Base-by-base conservation (phyloP, 2,113 vertebrate genomes). In the Glareola pratincola region DNA sequence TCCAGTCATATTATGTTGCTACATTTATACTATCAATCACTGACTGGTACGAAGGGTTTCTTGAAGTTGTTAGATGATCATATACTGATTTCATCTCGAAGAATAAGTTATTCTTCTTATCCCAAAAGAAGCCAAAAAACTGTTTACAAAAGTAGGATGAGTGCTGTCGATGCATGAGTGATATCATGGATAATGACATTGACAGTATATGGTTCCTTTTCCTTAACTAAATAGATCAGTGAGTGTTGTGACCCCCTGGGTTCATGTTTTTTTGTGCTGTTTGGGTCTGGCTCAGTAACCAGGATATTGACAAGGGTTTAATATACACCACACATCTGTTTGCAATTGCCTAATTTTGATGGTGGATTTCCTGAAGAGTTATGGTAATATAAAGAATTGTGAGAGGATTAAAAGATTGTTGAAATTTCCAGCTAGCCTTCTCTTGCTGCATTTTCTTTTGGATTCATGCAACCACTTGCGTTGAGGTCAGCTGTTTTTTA, bases 341-440 rank as follows among this genome's bases (percentile, higher is more conserved):
- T 15, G 9, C 90, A 88, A 75, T 97, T 93, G 86, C 71, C 73
- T 93, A 59, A 89, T 96, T 97, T 94, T 89, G 93, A 82, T 76
- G 68, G 62, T 95, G 64, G 85, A 71, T 94, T 96, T 95, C 97
- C 95, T 88, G 74, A 90, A 90, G 88, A 93, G 90, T 96, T 93
- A 89, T 76, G 48, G 77, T 88, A 94, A 92, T 85, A 92, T 51
- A n/a, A 90, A 83, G 91, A 94, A 93, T 71, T 68, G 88, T 82
- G 90, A 72, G 69, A 92, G 64, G 48, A 78, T 97, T 85, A 92
- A 76, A 96, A 96, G 79, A 32, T 50, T 51, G 41, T 91, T 96
- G 79, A 95, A 91, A 94, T 95, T 96, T 95, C 92, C 83, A 96
- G 51, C 85, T 88, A 85, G 63, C 75, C 63, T 94, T 69, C 72